Conservation (phyloP, 1,140 invertebrate genomes). For the Pachypeltis micranthus region DNA sequence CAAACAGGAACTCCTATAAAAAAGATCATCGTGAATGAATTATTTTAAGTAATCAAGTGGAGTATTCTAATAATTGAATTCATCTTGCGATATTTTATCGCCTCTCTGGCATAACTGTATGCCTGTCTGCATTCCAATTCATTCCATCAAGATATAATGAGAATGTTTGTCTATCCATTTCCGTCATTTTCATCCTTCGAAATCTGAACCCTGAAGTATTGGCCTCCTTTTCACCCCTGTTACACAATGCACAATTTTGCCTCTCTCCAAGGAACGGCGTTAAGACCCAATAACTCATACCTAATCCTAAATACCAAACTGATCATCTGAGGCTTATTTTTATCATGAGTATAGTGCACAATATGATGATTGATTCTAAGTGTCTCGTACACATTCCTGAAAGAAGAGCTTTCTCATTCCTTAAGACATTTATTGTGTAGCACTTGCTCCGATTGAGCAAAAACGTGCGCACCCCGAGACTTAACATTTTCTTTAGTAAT, state of each 20-base stretch:
- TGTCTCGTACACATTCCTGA: not conserved
- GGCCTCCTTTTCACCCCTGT: not conserved
- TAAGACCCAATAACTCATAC: not conserved
- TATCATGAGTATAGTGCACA: not conserved
- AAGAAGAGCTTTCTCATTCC: not conserved
- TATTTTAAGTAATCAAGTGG: not conserved
- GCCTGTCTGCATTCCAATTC: not conserved
- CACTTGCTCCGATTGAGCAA: too few relatives aligned
- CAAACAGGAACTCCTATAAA: not conserved
- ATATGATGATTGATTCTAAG: not conserved
- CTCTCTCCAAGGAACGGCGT: not conserved
- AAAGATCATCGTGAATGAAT: not conserved
- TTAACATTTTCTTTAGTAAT: not conserved
- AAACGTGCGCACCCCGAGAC: not conserved
- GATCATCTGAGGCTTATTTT: too few relatives aligned
- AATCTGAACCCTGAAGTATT: not conserved
- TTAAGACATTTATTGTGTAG: not conserved
- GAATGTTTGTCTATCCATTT: too few relatives aligned
- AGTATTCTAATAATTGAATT: too few relatives aligned
- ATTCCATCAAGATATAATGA: not conserved
- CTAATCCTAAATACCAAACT: not conserved
- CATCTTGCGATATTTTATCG: too few relatives aligned
- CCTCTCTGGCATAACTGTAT: not conserved
- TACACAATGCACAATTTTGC: not conserved
- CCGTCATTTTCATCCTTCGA: not conserved